Base-by-base conservation (phyloP, 2,113 vertebrate genomes). In the Tichodroma muraria region DNA sequence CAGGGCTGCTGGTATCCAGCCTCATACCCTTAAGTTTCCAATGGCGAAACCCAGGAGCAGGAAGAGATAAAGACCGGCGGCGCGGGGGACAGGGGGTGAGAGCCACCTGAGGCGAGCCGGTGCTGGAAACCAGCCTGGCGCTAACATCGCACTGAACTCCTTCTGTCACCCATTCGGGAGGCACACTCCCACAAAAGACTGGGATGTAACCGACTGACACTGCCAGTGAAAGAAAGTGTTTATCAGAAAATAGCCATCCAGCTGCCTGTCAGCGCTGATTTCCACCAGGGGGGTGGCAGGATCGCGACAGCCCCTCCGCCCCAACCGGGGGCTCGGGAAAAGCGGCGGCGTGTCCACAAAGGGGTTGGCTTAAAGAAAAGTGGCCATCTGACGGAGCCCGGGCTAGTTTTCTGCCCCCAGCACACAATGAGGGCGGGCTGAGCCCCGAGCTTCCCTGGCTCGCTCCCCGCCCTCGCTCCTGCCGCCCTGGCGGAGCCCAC, bases 21-120 rank as follows among this genome's bases (percentile, higher is more conserved):
- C 78, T 38, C 37, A 24, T 22, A 7, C 22, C 16, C 45, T 10
- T 38, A 40, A 60, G 30, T 31, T 57, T 44, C 53, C 52, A 30
- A 4, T 0, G 13, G 17, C 20, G 2, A 87, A 57, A 13, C 7
- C 13, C 6, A 1, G 24, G 25, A 5, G 9, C 38, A 10, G 16
- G 33, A 31, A 59, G 15, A 13, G 28, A 52, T 31, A 31, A 80
- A 54, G 49, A 44, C 47, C 16, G 5, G 71, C 15, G 8, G 42
- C 47, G 17, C 25, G 1, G 42, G 21, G 10, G 4, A 35, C 20
- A 24, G 2, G 2, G 45, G 33, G 15, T 38, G 53, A 14, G 15
- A 86, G 45, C 64, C 60, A 80, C 77, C 60, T 53, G 47, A 64
- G 60, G 25, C 15, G 17, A 35, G 42, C 31, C 33, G 45, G 7